phyloP scores from a whole-genome alignment of 2,113 vertebrate genomes.

The Polyodon spathula region DNA sequence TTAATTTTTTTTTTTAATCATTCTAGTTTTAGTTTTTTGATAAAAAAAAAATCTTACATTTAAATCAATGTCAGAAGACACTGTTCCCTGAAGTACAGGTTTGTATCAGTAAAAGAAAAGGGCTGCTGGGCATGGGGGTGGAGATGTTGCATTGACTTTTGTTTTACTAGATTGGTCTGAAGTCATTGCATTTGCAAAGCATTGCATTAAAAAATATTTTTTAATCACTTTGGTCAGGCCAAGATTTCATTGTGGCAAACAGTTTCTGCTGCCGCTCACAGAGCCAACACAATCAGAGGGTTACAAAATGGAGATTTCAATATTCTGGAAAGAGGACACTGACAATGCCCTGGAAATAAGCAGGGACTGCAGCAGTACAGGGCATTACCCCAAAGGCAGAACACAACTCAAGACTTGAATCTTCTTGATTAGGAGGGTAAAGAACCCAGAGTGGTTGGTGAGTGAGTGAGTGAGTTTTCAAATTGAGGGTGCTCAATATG shows the following conservation, averaged over 20 bases:
- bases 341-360: not conserved
- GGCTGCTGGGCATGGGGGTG: too few species aligned
- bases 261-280: too few species aligned
- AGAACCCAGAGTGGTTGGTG: not conserved
- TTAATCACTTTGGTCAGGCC: not conserved
- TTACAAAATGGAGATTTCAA: not conserved
- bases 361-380: not conserved
- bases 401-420: too few species aligned
- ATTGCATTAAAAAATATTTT: not conserved
- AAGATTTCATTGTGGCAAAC: not conserved
- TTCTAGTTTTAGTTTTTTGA: too few species aligned
- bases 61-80: too few species aligned
- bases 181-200: not conserved
- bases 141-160: too few species aligned
- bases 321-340: not conserved
- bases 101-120: too few species aligned
- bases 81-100: too few species aligned
- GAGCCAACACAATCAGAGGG: too few species aligned
- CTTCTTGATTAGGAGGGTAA: too few species aligned
- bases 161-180: not conserved
- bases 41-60: too few species aligned
- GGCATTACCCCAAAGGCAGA: not conserved
- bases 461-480: not conserved
- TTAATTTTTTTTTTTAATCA: too few species aligned
- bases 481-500: constrained; percentile 1